Conservation (phyloP, 2,888 invertebrate genomes). For the Lamellibrachia columna region DNA sequence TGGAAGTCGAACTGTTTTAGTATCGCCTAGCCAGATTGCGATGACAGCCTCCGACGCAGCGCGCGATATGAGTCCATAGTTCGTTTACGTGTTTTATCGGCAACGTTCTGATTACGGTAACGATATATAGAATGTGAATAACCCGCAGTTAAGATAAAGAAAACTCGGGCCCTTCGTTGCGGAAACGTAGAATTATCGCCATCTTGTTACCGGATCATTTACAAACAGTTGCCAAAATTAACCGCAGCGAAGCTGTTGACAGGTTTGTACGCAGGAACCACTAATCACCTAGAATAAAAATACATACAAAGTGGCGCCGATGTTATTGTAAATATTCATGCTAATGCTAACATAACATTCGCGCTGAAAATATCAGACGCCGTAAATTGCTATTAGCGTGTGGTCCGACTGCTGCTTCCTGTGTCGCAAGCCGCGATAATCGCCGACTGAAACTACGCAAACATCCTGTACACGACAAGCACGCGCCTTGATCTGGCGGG, state of each 20-base stretch:
- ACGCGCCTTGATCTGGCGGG: not conserved
- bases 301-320: constrained; percentile 12
- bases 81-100: not conserved
- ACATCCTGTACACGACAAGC: not conserved
- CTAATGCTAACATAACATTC: not conserved
- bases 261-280: not conserved
- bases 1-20: not conserved
- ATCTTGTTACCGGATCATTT: not conserved
- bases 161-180: not conserved
- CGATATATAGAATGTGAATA: not conserved
- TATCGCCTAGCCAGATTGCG: not conserved
- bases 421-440: not conserved
- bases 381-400: constrained; percentile 4
- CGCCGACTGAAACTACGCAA: not conserved
- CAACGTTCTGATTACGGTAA: not conserved
- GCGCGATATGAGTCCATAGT: not conserved
- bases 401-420: not conserved
- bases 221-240: not conserved
- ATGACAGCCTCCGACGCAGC: not conserved
- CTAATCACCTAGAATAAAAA: not conserved
- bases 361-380: constrained; percentile 16
- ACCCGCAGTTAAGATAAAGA: not conserved
- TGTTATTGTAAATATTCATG: not conserved
- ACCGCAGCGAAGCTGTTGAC: not conserved
- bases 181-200: not conserved